phyloP scores from a whole-genome alignment of 1,140 invertebrate genomes.

The Bombus confusus region DNA sequence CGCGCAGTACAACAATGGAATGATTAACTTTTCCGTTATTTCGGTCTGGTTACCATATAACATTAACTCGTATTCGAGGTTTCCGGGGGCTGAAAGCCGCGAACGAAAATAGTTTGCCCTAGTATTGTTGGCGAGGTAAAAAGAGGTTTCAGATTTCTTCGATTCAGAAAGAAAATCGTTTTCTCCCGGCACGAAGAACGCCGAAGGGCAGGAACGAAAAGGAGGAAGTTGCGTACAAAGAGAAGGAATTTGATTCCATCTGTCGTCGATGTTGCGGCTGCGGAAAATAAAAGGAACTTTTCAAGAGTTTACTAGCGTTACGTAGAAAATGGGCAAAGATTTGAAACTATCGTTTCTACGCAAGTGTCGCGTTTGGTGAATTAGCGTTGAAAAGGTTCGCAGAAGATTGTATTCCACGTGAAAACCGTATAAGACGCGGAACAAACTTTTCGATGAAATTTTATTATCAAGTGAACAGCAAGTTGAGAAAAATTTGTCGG shows the following conservation, averaged over 20 bases:
- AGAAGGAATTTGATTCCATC: conserved; percentile 39
- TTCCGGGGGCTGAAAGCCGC: not conserved
- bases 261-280: conserved; percentile 20
- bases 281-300: not conserved
- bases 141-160: not conserved
- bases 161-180: conserved; percentile 4
- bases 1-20: not conserved
- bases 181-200: not conserved
- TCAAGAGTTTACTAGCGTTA: not conserved
- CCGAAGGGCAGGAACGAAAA: not conserved
- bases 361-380: not conserved
- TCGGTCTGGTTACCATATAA: not conserved
- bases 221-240: conserved; percentile 11
- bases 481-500: no score
- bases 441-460: no score
- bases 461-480: no score
- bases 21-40: conserved; percentile 28
- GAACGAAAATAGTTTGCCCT: not conserved
- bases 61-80: not conserved
- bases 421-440: not conserved
- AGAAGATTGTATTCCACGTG: not conserved
- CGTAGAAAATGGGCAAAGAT: not conserved
- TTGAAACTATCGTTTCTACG: not conserved
- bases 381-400: not conserved
- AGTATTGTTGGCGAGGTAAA: not conserved